Conservation (phyloP, 2,888 invertebrate genomes). For the Lepidocyrtoides sp. region DNA sequence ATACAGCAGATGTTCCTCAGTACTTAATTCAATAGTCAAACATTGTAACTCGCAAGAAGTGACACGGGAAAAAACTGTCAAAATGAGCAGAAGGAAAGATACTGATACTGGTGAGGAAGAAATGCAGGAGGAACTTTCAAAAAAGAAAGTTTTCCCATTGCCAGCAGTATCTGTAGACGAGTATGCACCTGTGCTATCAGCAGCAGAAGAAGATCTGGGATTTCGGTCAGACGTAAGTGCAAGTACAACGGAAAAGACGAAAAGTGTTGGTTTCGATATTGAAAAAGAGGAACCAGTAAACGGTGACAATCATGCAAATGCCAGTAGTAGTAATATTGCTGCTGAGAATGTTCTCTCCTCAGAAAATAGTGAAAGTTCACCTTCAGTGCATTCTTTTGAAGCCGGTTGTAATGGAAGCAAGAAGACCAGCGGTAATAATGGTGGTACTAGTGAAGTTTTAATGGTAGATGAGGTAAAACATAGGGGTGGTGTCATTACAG, state of each 20-base stretch:
- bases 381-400: not conserved
- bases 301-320: not conserved
- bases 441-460: not conserved
- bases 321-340: too few relatives aligned
- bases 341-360: not conserved
- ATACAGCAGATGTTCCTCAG: too few relatives aligned
- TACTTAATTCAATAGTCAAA: too few relatives aligned
- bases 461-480: not conserved
- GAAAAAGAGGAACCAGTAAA: too few relatives aligned
- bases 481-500: not conserved
- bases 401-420: not conserved
- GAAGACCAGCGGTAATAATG: not conserved
- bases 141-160: slow-evolving; percentile 30
- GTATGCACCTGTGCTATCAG: not conserved
- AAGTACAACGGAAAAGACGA: not conserved
- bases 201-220: not conserved
- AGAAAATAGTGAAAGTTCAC: not conserved
- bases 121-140: not conserved
- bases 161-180: slow-evolving; percentile 67
- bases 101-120: not conserved
- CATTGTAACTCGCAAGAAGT: too few relatives aligned
- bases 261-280: too few relatives aligned
- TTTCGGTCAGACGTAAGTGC: not conserved
- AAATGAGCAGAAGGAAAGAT: not conserved
- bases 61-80: too few relatives aligned